These are phyloP conservation scores for Trilocha varians DNA, from an alignment of 2,888 invertebrate species.

Conservation along the genomic window DNA sequence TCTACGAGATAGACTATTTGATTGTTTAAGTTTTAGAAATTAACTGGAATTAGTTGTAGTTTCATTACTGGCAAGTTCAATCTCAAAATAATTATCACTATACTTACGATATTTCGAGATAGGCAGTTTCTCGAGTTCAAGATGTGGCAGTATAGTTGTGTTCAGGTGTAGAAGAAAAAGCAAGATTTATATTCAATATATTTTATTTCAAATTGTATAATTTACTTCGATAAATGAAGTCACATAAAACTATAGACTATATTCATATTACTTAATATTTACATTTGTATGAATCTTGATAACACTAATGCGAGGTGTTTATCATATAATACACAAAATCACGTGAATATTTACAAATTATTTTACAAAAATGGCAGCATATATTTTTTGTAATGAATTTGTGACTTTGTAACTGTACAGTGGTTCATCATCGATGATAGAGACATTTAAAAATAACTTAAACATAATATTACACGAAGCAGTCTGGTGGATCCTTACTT, in stretches of 20 bases:
- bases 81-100: no score
- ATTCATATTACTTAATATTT: background rate
- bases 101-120: background rate
- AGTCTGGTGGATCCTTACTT: slow-evolving; percentile 46
- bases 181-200: background rate
- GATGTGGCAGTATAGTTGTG: no score
- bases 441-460: slow-evolving; percentile 7
- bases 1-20: no score
- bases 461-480: slow-evolving; percentile 24
- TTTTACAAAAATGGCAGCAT: slow-evolving; percentile 5
- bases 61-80: no score
- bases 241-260: background rate
- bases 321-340: slow-evolving; percentile 6
- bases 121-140: no score
- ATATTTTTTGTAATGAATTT: background rate
- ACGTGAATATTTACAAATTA: background rate
- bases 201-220: background rate
- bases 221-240: background rate
- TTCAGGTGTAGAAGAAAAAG: background rate
- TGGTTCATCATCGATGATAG: slow-evolving; percentile 7
- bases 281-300: background rate
- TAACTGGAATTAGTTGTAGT: no score
- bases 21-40: no score
- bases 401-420: background rate
- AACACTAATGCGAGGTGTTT: slow-evolving; percentile 44